Evolutionary conservation across 2,113 vertebrate species (phyloP).

Genomic region (Meriones unguiculatus): DNA sequence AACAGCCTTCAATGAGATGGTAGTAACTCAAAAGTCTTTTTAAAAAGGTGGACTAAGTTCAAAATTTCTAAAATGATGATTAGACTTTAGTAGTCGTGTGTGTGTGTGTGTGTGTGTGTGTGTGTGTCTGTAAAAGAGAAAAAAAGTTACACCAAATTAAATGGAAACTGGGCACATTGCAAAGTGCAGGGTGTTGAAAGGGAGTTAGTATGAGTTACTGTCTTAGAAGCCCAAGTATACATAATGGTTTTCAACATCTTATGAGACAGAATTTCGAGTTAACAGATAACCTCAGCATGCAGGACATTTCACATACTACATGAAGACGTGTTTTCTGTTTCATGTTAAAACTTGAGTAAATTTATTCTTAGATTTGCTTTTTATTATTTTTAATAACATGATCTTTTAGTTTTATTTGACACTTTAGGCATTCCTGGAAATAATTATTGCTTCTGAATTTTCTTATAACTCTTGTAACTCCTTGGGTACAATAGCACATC

Average conservation of each 20-base stretch:
- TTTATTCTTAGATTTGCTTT: neutral
- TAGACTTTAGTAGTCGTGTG: neutral
- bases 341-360: neutral
- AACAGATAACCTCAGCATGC: neutral
- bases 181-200: neutral
- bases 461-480: neutral
- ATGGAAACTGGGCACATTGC: neutral
- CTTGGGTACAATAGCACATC: neutral
- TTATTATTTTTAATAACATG: neutral
- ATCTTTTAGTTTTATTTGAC: neutral
- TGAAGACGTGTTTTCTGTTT: neutral
- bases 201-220: neutral
- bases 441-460: neutral
- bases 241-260: neutral
- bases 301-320: neutral
- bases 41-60: neutral
- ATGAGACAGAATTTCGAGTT: neutral
- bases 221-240: neutral
- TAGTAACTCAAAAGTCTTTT: neutral
- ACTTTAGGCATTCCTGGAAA: neutral
- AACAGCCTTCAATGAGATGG: too few species aligned
- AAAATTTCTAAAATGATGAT: conserved; percentile 4
- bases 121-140: neutral
- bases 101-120: neutral
- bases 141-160: conserved; percentile 1